A percentile compares a stretch with the other conserved stretches of the same genome.
Evolutionary conservation across 2,797 vertebrate genomes (phyloP).

Genomic region (Danio albolineatus): DNA sequence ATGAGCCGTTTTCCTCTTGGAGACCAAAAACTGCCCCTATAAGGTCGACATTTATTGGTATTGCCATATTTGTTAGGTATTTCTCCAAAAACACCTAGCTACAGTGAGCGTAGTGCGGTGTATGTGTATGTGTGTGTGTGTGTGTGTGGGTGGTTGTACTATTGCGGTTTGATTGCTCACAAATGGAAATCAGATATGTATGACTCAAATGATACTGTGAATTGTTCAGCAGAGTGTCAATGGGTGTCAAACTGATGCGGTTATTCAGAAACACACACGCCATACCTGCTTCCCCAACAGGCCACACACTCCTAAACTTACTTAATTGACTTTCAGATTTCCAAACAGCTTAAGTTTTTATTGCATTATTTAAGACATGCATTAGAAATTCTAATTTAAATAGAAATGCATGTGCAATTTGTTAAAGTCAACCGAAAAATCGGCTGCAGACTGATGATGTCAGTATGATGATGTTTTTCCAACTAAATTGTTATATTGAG

Average conservation of each 20-base stretch:
- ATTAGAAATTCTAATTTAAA: too few species aligned
- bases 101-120: not conserved
- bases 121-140: not conserved
- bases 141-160: constrained; percentile 27
- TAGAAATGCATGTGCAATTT: too few species aligned
- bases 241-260: constrained; percentile 27
- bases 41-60: not conserved
- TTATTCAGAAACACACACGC: not conserved
- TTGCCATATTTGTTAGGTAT: too few species aligned
- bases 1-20: too few species aligned
- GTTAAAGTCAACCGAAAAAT: too few species aligned
- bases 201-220: constrained; percentile 48
- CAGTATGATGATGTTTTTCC: too few species aligned
- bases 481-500: too few species aligned
- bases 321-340: too few species aligned
- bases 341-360: too few species aligned
- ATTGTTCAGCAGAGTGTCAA: constrained; percentile 18
- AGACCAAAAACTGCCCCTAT: not conserved
- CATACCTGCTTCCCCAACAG: constrained; percentile 12
- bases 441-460: too few species aligned
- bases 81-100: constrained; percentile 19
- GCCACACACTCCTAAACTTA: too few species aligned
- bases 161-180: constrained; percentile 34
- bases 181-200: constrained; percentile 49
- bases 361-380: too few species aligned